These are phyloP conservation scores for Lycodopsis pacificus DNA, from an alignment of 2,797 vertebrate species.

Conservation along the genomic window DNA sequence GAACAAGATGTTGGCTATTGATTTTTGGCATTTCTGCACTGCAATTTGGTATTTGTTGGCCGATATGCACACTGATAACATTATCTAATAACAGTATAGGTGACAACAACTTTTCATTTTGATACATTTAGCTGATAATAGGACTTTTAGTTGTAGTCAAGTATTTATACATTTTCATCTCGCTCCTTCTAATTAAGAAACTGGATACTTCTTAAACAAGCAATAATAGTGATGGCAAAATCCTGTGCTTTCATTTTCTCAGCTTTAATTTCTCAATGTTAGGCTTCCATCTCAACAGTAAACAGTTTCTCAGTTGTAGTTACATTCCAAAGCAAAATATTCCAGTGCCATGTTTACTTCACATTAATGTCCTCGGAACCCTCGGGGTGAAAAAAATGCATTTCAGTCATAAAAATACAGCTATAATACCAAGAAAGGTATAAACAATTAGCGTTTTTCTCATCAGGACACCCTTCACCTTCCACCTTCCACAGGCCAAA, in stretches of 20 bases:
- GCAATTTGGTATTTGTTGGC: not conserved
- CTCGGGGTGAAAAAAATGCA: constrained; percentile 1
- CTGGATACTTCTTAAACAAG: not conserved
- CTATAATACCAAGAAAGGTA: constrained; percentile 29
- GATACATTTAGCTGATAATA: not conserved
- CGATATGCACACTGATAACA: not conserved
- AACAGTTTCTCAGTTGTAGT: constrained; percentile 49
- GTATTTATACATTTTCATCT: not conserved
- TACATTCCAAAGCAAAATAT: constrained; percentile 58
- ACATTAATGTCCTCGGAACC: constrained; percentile 51
- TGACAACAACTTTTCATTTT: not conserved
- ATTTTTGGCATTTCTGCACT: not conserved
- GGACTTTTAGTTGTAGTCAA: not conserved
- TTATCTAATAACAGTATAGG: not conserved
- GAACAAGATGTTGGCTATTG: not conserved
- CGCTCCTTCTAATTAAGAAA: not conserved
- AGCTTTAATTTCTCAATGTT: constrained; percentile 66
- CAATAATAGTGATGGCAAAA: constrained; percentile 15
- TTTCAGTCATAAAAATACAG: constrained; percentile 45
- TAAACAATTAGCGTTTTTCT: constrained; percentile 13
- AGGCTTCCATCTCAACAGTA: constrained; percentile 37
- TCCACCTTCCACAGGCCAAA: not conserved
- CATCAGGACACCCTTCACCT: constrained; percentile 14
- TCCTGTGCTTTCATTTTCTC: constrained; percentile 2
- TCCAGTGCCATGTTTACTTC: constrained; percentile 67